These are phyloP conservation scores for Cetoscarus ocellatus DNA, from an alignment of 2,797 vertebrate species.

Conservation along the genomic window DNA sequence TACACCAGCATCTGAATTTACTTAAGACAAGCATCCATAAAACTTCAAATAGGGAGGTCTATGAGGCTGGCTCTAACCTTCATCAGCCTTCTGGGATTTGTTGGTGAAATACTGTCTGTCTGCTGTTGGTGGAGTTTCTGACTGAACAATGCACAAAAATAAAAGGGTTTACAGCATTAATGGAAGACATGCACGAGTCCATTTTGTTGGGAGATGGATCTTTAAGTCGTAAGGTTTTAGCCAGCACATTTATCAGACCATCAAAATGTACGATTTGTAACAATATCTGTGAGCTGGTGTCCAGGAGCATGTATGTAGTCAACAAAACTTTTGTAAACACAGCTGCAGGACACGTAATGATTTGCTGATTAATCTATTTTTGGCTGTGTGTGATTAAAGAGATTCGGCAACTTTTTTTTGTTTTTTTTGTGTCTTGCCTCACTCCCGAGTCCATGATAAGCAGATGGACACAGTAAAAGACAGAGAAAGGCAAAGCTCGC, in stretches of 20 bases:
- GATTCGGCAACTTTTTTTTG: too few relatives aligned
- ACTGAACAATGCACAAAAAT: slow-evolving; percentile 50
- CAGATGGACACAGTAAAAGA: too few relatives aligned
- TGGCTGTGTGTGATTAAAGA: too few relatives aligned
- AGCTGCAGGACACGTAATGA: neutral
- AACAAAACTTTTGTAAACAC: neutral
- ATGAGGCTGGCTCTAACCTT: slow-evolving; percentile 51
- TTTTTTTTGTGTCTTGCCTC: too few relatives aligned
- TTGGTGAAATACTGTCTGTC: slow-evolving; percentile 57
- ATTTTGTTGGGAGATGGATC: slow-evolving; percentile 8
- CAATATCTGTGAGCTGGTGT: neutral
- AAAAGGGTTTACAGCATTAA: slow-evolving; percentile 27
- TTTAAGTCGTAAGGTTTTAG: neutral
- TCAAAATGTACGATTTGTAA: slow-evolving; percentile 8
- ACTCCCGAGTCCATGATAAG: too few relatives aligned
- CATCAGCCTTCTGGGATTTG: slow-evolving; percentile 35
- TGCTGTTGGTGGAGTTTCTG: slow-evolving; percentile 53
- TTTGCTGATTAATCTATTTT: too few relatives aligned
- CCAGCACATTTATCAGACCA: slow-evolving; percentile 17
- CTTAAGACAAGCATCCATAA: slow-evolving; percentile 84
- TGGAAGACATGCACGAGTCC: slow-evolving; percentile 9
- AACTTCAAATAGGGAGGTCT: slow-evolving; percentile 82
- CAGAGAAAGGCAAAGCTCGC: too few relatives aligned
- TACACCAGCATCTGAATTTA: slow-evolving; percentile 84
- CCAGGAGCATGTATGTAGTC: slow-evolving; percentile 3